Evolutionary conservation across 1,140 invertebrate genomes (phyloP).

Genomic region (Bombus fervidus): DNA sequence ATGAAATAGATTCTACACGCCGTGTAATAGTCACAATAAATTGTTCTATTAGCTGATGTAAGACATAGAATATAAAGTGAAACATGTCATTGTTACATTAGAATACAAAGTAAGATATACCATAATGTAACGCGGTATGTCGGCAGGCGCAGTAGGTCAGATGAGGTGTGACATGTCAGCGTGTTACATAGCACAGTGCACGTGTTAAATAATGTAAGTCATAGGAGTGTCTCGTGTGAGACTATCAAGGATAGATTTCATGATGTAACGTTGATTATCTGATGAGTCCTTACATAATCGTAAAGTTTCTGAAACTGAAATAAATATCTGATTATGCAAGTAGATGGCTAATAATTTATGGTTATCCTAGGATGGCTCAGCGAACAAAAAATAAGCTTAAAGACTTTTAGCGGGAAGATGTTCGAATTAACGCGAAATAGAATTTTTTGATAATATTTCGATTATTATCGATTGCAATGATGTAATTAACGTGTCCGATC

Average conservation of each 20-base stretch:
- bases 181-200: background rate
- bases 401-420: fast-evolving
- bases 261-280: background rate
- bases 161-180: background rate
- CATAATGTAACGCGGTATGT: too few relatives aligned
- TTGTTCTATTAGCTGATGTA: background rate
- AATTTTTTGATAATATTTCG: background rate
- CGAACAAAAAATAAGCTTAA: too few relatives aligned
- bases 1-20: background rate
- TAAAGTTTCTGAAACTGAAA: background rate
- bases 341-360: background rate
- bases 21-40: background rate
- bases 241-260: background rate
- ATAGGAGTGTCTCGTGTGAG: background rate
- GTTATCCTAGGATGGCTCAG: too few relatives aligned
- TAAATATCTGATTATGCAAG: background rate
- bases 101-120: background rate
- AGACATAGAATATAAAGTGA: background rate
- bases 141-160: background rate
- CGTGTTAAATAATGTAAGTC: background rate
- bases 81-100: background rate
- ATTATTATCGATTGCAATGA: constrained; percentile 1
- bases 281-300: background rate
- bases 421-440: background rate
- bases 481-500: constrained; percentile 13